Evolutionary conservation across 2,888 invertebrate species (phyloP), one percentile per base, ranked within the genome.

Genomic region (Eupithecia centaureata): DNA sequence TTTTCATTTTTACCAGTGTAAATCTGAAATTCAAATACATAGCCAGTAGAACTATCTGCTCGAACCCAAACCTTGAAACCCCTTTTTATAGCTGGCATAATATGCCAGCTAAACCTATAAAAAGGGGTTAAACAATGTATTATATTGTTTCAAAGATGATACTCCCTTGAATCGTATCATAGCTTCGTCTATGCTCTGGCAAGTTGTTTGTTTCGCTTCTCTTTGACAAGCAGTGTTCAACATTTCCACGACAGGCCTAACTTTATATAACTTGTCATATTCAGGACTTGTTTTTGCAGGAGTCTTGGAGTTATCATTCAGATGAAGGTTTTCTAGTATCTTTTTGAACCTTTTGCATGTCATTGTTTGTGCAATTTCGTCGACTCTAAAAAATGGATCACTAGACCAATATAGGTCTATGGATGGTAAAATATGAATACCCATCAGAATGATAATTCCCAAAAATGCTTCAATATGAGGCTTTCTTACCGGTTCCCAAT

Each of bases 401-500:
- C 59, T 67, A 42, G 74, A 76, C 73, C 72, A 74, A 64, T 76
- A 76, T 42, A 68, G 52, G 27, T 74, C 69, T 58, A 73, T 67
- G 32, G 61, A 61, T 57, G 73, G 72, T 52, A 76, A 70, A 58
- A 61, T 33, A 52, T 74, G 69, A 51, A 67, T 60, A 58, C 73
- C 72, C 74, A 76, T 76, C 59, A 71, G 57, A 60, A 73, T 71
- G n/a, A 75, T 62, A 18, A 75, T 73, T 60, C 72, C 75, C 22
- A 74, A 64, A 73, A 73, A 74, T n/a, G 72, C 71, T 33, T 68
- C 58, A 58, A 58, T 58, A 58, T 58, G 62, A 35, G 63, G 33
- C 57, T 66, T 66, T 66, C 56, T 66, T 56, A 66, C 66, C 25
- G 63, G 61, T 35, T 58, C 58, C 58, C 58, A 58, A 58, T 65